Base-by-base conservation (phyloP, 92 coral and sea anemone species). In the Phenganax stokvisi region DNA sequence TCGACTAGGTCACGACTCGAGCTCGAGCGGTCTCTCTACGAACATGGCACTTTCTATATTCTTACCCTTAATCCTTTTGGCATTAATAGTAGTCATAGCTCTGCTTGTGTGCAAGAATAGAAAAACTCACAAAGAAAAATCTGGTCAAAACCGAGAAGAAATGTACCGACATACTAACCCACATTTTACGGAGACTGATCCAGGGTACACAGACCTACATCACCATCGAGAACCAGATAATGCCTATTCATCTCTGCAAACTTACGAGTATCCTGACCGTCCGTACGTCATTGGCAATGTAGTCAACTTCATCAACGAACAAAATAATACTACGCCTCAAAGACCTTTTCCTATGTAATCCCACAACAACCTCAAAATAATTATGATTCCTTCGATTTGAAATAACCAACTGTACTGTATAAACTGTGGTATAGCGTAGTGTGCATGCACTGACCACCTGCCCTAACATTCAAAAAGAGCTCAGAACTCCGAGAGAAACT, bases 41-140 rank as follows among this genome's bases (percentile, higher is more conserved):
- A 64, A 11, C 9, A 64, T n/a, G 47, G 70, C 70, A 20, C 70
- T 64, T 64, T 64, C 27, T 11, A 64, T 64, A 3, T 64, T 64
- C 37, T 37, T 64, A 20, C 70, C 70, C 70, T 11, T 64, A 10
- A 28, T 64, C 47, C 70, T 64, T 10, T 64, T 64, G 70, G 70
- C 65, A 59, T 59, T 59, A 59, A 59, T 59, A 59, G 12, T 59
- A n/a, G 65, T 59, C 65, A 59, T 59, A 59, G 20, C 12, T 25
- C 65, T 59, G 65, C 65, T 59, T 6, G 65, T 12, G 20, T 25
- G 65, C 65, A 59, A 59, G 65, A 59, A 59, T 25, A 13, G 65
- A 59, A 59, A 59, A 25, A 59, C 16, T 59, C 65, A 6, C 65
- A n/a, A 25, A 59, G 65, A 59, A 6, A 59, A 59, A 37, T 37